These are phyloP conservation scores for Diorhabda carinulata DNA, from an alignment of 1,140 invertebrate species.

Conservation along the genomic window DNA sequence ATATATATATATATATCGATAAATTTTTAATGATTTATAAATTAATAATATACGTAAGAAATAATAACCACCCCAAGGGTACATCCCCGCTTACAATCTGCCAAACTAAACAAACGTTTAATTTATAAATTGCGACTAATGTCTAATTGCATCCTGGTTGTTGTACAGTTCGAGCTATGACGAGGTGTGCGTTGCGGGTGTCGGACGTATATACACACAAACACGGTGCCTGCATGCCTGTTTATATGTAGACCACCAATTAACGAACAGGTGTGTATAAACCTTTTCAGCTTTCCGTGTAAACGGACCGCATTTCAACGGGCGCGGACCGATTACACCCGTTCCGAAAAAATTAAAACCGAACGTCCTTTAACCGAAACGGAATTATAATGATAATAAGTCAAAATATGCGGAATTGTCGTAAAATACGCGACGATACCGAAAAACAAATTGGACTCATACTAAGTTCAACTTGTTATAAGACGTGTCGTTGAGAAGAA, in stretches of 20 bases:
- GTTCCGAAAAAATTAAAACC: no score
- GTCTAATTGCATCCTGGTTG: not conserved
- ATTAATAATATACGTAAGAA: no score
- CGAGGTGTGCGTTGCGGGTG: no score
- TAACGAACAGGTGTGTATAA: not conserved
- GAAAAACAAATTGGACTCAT: no score
- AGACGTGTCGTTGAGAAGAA: no score
- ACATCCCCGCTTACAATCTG: not conserved
- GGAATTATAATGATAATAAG: no score
- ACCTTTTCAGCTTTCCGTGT: not conserved
- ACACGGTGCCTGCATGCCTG: not conserved
- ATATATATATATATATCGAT: not conserved
- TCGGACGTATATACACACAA: no score
- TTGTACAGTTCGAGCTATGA: not conserved
- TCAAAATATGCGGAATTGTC: no score
- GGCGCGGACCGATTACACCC: not conserved
- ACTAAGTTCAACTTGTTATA: no score
- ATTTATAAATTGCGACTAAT: not conserved
- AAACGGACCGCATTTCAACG: conserved; percentile 1
- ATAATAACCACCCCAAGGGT: not conserved
- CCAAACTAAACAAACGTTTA: not conserved
- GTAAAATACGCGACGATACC: no score
- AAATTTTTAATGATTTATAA: no score
- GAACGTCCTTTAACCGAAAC: no score
- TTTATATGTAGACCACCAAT: not conserved